Evolutionary conservation across 2,888 invertebrate genomes (phyloP), one percentile per base, ranked within the genome.

Genomic region (Ochropleura plecta): DNA sequence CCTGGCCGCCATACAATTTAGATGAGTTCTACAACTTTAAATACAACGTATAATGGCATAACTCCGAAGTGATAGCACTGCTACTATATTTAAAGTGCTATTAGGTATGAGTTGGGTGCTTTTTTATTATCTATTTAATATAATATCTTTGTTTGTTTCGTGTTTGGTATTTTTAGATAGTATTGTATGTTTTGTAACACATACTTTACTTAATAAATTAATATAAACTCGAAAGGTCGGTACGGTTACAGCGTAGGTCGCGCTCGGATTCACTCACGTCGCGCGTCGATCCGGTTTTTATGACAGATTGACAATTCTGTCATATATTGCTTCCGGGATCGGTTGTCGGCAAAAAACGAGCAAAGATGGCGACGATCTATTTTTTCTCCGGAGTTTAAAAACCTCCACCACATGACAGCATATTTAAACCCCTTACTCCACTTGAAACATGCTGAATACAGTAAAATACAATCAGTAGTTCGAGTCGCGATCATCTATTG

Each of bases 1-100:
- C 86, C 86, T 86, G 87, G 76, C 81, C 76, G 76, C 79, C 73
- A 86, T 87, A 88, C 83, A 87, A 88, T 87, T 86, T 88, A 83
- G 82, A 87, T 87, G 85, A 86, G 86, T 88, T 85, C 73, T 82
- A 83, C 85, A 86, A 85, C 85, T 86, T 85, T 70, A 71, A 76
- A 78, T 79, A 82, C 81, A 62, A 77, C 73, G 65, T 84, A 77
- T 80, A 77, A 80, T 80, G 70, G 66, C 68, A 49, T 78, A 76
- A 78, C 78, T 76, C 71, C 59, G 65, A 81, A 71, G 49, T 70
- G 72, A 72, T 59, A 62, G 70, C 68, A 66, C 65, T 82, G 55
- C 12, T 20, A 71, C 69, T 71, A 44, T 73, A 68, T 73, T 80
- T 69, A 78, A 73, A 64, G 18, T 71, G 49, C 57, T 48, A 62